Percentiles rank a stretch among this genome's conserved stretches.
Evolutionary conservation across 2,888 invertebrate species (phyloP).

Genomic region (Ophioninae sp.): DNA sequence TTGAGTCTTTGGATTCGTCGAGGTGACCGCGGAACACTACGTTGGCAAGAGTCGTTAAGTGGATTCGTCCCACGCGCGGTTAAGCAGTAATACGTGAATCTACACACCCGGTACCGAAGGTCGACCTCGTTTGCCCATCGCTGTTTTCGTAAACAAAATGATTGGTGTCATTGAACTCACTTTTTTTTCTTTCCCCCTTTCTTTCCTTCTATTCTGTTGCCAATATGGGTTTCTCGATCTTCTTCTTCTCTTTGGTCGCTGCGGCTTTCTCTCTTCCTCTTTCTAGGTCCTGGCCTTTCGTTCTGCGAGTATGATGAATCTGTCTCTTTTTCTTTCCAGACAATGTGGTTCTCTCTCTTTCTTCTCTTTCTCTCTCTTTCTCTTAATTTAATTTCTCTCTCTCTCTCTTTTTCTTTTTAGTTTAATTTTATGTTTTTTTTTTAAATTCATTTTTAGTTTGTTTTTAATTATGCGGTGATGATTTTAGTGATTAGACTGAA

Average conservation of each 20-base stretch:
- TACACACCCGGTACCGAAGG: conserved; percentile 43
- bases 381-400: too few relatives aligned
- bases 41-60: conserved; percentile 38
- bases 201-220: background rate
- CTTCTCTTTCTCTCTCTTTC: too few relatives aligned
- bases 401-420: background rate
- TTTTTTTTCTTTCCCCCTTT: conserved; percentile 1
- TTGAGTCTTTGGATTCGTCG: background rate
- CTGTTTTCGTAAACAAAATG: conserved; percentile 72
- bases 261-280: too few relatives aligned
- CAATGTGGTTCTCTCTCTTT: too few relatives aligned
- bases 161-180: conserved; percentile 69
- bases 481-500: too few relatives aligned
- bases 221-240: background rate
- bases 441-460: too few relatives aligned
- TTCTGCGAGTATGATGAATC: too few relatives aligned
- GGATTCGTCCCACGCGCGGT: conserved; percentile 45
- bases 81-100: conserved; percentile 9
- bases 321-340: too few relatives aligned
- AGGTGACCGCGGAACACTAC: background rate
- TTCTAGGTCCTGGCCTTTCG: too few relatives aligned
- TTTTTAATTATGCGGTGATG: too few relatives aligned
- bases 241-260: background rate
- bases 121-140: conserved; percentile 52
- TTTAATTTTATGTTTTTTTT: too few relatives aligned